These are phyloP conservation scores for Drosophila incognita DNA, from an alignment of 2,888 invertebrate species.

Conservation along the genomic window DNA sequence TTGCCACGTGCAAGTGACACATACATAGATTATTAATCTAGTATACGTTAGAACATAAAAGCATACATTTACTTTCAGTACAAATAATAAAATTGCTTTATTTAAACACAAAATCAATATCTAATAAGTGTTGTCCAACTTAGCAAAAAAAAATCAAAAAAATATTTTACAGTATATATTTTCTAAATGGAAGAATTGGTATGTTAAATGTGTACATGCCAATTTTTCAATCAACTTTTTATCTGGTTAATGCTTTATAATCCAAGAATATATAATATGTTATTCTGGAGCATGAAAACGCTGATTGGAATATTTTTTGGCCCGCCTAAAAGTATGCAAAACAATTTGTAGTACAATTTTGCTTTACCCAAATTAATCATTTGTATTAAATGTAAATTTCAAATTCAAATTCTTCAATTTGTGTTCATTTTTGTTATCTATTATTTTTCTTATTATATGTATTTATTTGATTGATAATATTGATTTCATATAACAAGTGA, in stretches of 20 bases:
- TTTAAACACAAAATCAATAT: background rate
- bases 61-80: background rate
- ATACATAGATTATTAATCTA: background rate
- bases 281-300: background rate
- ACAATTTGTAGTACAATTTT: background rate
- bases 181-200: background rate
- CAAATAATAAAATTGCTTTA: background rate
- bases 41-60: background rate
- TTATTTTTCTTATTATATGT: background rate
- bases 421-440: background rate
- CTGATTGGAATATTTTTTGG: background rate
- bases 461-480: background rate
- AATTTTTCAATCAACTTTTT: background rate
- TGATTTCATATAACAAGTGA: background rate
- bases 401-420: background rate
- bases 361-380: background rate
- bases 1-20: conserved; percentile 13
- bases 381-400: background rate
- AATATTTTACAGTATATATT: background rate
- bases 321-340: conserved; percentile 21
- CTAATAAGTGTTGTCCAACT: background rate
- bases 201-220: background rate
- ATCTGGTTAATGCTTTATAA: background rate
- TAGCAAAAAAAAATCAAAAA: background rate
- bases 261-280: background rate